Conservation (phyloP, 2,888 invertebrate species). For the Hypomecis atomaria region DNA sequence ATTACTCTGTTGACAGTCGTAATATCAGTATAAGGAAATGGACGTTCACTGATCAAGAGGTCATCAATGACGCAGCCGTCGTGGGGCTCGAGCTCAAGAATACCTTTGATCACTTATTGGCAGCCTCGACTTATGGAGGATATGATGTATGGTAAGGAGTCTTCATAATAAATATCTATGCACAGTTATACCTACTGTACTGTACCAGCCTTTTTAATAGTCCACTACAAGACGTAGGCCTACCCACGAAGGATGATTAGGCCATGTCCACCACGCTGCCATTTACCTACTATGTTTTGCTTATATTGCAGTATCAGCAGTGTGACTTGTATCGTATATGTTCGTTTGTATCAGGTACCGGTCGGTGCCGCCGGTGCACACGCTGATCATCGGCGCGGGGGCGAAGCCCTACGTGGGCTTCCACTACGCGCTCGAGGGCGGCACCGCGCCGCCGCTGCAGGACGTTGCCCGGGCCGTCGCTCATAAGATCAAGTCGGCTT, state of each 20-base stretch:
- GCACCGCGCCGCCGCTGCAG: conserved; percentile 89
- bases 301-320: neutral
- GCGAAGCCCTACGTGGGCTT: conserved; percentile 94
- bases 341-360: conserved; percentile 78
- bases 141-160: conserved; percentile 85
- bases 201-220: no score
- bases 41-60: conserved; percentile 91
- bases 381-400: conserved; percentile 91
- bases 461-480: conserved; percentile 98
- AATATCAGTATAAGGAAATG: conserved; percentile 93
- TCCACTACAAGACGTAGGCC: no score
- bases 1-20: conserved; percentile 81
- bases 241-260: no score
- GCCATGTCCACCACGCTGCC: no score
- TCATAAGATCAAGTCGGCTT: conserved; percentile 91
- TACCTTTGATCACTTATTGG: conserved; percentile 94
- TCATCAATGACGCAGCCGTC: conserved; percentile 90
- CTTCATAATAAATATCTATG: no score
- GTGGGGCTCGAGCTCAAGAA: conserved; percentile 89
- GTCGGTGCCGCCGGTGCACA: conserved; percentile 90
- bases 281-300: no score
- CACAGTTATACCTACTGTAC: no score
- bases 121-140: conserved; percentile 91
- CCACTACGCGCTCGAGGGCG: conserved; percentile 95
- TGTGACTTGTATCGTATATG: neutral